phyloP scores from a whole-genome alignment of 2,888 invertebrate species.

The Mythimna ferrago region DNA sequence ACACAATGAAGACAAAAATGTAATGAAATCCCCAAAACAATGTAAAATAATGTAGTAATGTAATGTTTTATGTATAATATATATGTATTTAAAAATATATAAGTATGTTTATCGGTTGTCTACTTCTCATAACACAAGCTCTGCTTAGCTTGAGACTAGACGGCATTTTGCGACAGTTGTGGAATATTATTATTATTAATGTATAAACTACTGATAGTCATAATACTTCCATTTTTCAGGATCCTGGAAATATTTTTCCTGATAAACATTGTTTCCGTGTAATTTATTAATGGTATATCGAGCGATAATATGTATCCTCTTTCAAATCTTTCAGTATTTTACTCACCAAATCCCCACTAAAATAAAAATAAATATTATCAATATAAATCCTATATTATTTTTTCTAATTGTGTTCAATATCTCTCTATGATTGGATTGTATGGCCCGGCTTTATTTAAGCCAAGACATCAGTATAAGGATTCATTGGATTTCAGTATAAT shows the following conservation, averaged over 20 bases:
- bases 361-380: conserved; percentile 3
- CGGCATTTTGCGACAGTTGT: too few relatives aligned
- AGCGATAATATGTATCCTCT: neutral
- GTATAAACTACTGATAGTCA: neutral
- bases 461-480: conserved; percentile 31
- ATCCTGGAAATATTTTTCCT: neutral
- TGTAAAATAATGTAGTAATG: too few relatives aligned
- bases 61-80: too few relatives aligned
- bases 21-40: neutral
- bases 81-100: too few relatives aligned
- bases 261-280: neutral
- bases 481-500: conserved; percentile 39
- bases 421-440: conserved; percentile 47
- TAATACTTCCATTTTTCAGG: neutral
- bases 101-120: too few relatives aligned
- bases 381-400: conserved; percentile 22
- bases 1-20: neutral
- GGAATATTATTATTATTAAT: too few relatives aligned
- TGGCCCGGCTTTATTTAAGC: conserved; percentile 59
- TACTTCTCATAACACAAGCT: too few relatives aligned
- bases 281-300: neutral
- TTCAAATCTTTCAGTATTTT: neutral
- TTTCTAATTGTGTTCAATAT: conserved; percentile 46
- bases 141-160: too few relatives aligned
- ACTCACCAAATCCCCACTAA: conserved; percentile 17